A percentile compares a stretch with the other conserved stretches of the same genome.
Evolutionary conservation across 1,140 invertebrate genomes (phyloP).

Genomic region (Atta colombica): DNA sequence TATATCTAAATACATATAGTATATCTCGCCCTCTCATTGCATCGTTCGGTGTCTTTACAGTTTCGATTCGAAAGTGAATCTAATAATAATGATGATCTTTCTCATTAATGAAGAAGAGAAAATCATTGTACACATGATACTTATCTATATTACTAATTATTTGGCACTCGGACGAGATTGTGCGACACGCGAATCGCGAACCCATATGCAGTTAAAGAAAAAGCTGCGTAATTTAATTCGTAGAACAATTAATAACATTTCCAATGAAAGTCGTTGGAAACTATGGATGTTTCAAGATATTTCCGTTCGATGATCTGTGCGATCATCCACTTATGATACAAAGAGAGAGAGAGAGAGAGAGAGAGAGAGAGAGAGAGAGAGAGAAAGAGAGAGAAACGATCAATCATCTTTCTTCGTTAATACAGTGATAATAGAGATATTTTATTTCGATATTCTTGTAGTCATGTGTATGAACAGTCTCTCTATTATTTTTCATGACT

Average conservation of each 20-base stretch:
- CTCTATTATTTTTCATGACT: neutral
- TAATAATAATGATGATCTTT: neutral
- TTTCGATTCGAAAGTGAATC: neutral
- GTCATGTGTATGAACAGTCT: neutral
- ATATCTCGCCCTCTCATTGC: slow-evolving; percentile 45
- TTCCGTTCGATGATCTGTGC: neutral
- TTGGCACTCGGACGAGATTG: neutral
- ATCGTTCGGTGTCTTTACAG: neutral
- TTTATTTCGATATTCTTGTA: neutral
- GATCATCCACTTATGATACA: no score
- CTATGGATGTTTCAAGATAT: neutral
- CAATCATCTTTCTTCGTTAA: no score
- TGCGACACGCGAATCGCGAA: neutral
- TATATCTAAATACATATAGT: slow-evolving; percentile 1
- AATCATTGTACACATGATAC: neutral
- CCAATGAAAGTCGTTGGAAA: neutral
- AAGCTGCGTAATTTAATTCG: neutral
- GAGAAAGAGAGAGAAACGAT: no score
- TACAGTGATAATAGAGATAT: neutral
- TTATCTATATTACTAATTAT: neutral
- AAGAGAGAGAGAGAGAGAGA: neutral
- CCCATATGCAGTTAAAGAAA: neutral
- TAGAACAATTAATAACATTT: neutral
- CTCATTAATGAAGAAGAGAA: neutral
- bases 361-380: no score